A percentile compares a stretch with the other conserved stretches of the same genome.
These are phyloP conservation scores for Dolomedes plantarius DNA, from an alignment of 2,888 invertebrate genomes.

Conservation along the genomic window DNA sequence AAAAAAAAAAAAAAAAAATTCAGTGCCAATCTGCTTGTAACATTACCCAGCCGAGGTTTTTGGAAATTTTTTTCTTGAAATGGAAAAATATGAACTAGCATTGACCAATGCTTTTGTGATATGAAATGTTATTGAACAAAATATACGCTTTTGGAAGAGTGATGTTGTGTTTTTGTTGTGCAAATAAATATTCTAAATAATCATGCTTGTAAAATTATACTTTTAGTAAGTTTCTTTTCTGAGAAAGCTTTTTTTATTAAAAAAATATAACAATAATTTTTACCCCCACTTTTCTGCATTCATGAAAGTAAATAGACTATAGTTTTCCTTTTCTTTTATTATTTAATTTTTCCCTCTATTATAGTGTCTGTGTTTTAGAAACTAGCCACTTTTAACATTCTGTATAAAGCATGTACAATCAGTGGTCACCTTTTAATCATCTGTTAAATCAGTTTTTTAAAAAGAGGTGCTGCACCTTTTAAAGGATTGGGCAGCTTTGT, in stretches of 20 bases:
- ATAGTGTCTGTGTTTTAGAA: conserved; percentile 40
- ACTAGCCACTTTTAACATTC: conserved; percentile 57
- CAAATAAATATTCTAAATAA: not conserved
- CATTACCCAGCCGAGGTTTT: not conserved
- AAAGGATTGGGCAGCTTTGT: conserved; percentile 50
- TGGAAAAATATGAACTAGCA: not conserved
- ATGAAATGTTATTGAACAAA: conserved; percentile 7
- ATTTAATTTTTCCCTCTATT: not conserved
- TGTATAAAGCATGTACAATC: conserved; percentile 71
- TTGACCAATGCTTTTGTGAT: conserved; percentile 2
- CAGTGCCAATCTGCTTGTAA: not conserved
- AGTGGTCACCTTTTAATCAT: conserved; percentile 64
- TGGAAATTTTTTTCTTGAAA: not conserved
- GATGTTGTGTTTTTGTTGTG: conserved; percentile 6
- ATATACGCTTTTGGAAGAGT: not conserved
- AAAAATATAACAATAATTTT: no score
- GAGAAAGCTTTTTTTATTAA: no score
- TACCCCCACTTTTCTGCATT: no score
- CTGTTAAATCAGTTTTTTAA: conserved; percentile 49
- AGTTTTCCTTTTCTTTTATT: not conserved
- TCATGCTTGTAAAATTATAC: not conserved
- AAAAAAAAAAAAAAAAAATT: no score
- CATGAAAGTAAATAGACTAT: not conserved
- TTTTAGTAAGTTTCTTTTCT: not conserved
- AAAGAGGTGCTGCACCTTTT: conserved; percentile 32